Evolutionary conservation across 2,888 invertebrate species (phyloP).

Genomic region (Patella pellucida): DNA sequence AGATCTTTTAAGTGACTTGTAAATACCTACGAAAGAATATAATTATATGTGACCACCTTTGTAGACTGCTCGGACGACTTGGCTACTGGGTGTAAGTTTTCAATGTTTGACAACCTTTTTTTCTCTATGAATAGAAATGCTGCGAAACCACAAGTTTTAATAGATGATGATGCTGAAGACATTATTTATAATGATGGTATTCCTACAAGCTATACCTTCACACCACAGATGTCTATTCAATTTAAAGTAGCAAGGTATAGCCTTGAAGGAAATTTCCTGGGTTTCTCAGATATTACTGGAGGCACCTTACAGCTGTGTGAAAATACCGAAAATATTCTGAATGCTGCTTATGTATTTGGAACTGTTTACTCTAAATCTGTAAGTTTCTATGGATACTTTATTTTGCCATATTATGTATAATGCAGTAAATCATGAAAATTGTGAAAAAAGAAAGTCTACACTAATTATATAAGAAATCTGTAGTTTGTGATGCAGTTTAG

Average conservation of each 20-base stretch:
- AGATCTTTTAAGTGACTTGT: too few relatives aligned
- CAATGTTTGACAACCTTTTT: too few relatives aligned
- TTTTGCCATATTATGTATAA: too few relatives aligned
- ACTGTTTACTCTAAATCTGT: conserved; percentile 65
- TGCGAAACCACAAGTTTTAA: conserved; percentile 19
- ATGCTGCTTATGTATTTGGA: conserved; percentile 71
- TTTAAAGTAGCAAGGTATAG: conserved; percentile 62
- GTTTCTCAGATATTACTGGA: conserved; percentile 51
- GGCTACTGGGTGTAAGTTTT: conserved; percentile 42
- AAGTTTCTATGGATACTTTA: conserved; percentile 27
- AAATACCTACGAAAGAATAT: too few relatives aligned
- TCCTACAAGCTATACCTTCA: conserved; percentile 57
- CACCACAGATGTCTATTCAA: conserved; percentile 52
- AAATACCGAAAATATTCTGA: conserved; percentile 48
- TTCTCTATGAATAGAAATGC: background rate
- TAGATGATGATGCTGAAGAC: conserved; percentile 40
- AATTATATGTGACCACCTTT: conserved; percentile 53
- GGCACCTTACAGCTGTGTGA: conserved; percentile 70
- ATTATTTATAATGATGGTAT: conserved; percentile 47
- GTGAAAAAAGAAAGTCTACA: too few relatives aligned
- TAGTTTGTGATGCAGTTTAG: too few relatives aligned
- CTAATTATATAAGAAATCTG: too few relatives aligned
- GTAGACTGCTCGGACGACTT: conserved; percentile 40
- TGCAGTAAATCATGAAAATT: too few relatives aligned
- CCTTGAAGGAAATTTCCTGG: conserved; percentile 69